phyloP scores from a whole-genome alignment of 92 coral and sea anemone genomes.

The Scolanthus callimorphus region DNA sequence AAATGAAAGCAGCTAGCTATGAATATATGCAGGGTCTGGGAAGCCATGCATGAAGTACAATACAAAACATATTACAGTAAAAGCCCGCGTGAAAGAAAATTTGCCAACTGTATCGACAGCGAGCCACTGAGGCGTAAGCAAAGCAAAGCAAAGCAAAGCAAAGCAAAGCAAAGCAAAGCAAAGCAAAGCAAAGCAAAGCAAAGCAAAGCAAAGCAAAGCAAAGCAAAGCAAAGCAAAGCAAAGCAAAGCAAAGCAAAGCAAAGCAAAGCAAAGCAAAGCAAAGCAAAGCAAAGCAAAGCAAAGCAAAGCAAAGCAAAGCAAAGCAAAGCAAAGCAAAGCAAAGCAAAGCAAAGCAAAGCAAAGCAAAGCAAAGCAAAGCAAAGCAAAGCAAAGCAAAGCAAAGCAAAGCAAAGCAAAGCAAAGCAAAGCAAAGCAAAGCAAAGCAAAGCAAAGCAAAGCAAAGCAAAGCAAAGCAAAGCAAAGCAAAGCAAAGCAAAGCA shows the following conservation, averaged over 20 bases:
- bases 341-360: not conserved
- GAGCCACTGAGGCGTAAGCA: no score
- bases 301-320: not conserved
- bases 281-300: not conserved
- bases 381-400: conserved; percentile 12
- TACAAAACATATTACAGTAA: no score
- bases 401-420: conserved; percentile 4
- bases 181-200: conserved; percentile 9
- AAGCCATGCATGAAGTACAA: not conserved
- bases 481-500: conserved; percentile 15
- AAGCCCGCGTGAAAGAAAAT: no score
- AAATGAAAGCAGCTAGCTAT: no score
- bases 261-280: conserved; percentile 9
- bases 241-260: conserved; percentile 9
- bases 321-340: not conserved
- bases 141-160: conserved; percentile 9
- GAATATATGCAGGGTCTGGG: not conserved
- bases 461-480: conserved; percentile 15
- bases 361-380: conserved; percentile 7
- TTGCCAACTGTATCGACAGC: no score
- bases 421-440: conserved; percentile 8
- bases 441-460: conserved; percentile 15
- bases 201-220: conserved; percentile 9
- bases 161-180: conserved; percentile 9
- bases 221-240: conserved; percentile 9